Conservation (phyloP, 2,113 vertebrate species). For the Steatornis caripensis region DNA sequence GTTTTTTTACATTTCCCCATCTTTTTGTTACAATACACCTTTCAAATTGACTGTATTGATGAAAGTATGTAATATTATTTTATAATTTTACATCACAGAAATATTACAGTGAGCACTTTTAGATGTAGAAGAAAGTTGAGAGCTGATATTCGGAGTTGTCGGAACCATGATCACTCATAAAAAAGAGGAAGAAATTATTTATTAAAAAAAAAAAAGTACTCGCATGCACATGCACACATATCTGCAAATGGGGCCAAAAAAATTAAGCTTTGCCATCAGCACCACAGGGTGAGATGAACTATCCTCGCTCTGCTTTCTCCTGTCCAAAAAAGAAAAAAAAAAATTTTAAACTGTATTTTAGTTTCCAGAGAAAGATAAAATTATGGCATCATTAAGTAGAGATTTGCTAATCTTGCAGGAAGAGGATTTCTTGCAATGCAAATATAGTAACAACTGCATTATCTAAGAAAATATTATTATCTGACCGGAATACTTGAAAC, state of each 20-base stretch:
- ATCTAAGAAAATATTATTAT: not conserved
- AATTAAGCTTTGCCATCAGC: not conserved
- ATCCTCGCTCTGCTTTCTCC: not conserved
- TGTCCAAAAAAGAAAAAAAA: not conserved
- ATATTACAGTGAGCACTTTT: not conserved
- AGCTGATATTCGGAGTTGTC: not conserved
- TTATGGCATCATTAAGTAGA: not conserved
- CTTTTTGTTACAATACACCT: not conserved
- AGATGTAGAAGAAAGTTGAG: not conserved
- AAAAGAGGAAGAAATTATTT: not conserved
- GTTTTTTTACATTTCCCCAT: not conserved
- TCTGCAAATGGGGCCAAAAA: not conserved
- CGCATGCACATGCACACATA: not conserved
- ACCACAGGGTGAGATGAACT: not conserved
- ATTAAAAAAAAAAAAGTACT: not conserved
- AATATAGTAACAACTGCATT: not conserved
- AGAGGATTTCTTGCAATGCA: not conserved
- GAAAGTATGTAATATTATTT: not conserved
- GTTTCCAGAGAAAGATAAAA: not conserved
- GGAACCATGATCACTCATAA: not conserved
- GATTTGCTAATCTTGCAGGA: not conserved
- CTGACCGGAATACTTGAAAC: not conserved
- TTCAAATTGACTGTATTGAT: not conserved
- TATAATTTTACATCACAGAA: not conserved
- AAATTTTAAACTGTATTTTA: not conserved